Conservation (phyloP, 2,888 invertebrate genomes). For the Empis stercorea region DNA sequence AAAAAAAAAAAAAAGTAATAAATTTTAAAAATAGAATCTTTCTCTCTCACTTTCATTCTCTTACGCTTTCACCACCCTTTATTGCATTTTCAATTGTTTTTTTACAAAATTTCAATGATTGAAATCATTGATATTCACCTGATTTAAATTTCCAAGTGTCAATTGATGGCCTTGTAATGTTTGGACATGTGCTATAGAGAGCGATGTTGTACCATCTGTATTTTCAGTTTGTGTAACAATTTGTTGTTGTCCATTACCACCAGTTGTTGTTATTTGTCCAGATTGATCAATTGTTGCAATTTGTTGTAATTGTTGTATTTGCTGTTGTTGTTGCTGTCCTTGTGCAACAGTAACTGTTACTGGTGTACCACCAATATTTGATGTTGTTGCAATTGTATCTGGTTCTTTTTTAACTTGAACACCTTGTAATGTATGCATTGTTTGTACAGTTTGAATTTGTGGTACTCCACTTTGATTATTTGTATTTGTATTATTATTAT, state of each 20-base stretch:
- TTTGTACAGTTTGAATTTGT: constrained; percentile 34
- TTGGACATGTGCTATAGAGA: constrained; percentile 37
- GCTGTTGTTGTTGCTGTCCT: constrained; percentile 19
- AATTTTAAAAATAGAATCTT: too few species aligned
- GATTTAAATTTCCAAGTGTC: constrained; percentile 34
- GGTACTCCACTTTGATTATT: constrained; percentile 21
- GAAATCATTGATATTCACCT: constrained; percentile 37
- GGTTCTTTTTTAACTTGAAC: constrained; percentile 37
- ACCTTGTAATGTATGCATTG: constrained; percentile 31
- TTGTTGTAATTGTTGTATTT: constrained; percentile 29
- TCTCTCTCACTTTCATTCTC: too few species aligned
- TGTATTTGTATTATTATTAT: constrained; percentile 10
- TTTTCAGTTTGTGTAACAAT: constrained; percentile 35
- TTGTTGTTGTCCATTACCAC: constrained; percentile 22
- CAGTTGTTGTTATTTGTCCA: constrained; percentile 30
- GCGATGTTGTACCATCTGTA: constrained; percentile 33
- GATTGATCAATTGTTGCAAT: constrained; percentile 30
- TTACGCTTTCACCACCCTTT: too few species aligned
- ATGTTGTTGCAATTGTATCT: constrained; percentile 23
- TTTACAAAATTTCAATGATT: constrained; percentile 18
- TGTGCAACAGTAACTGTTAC: constrained; percentile 16
- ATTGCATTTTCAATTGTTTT: too few species aligned
- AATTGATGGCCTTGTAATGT: constrained; percentile 37
- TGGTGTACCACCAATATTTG: constrained; percentile 13
- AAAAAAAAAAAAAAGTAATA: too few species aligned